These are phyloP conservation scores for Equus przewalskii DNA, from an alignment of 2,113 vertebrate genomes.

Conservation along the genomic window DNA sequence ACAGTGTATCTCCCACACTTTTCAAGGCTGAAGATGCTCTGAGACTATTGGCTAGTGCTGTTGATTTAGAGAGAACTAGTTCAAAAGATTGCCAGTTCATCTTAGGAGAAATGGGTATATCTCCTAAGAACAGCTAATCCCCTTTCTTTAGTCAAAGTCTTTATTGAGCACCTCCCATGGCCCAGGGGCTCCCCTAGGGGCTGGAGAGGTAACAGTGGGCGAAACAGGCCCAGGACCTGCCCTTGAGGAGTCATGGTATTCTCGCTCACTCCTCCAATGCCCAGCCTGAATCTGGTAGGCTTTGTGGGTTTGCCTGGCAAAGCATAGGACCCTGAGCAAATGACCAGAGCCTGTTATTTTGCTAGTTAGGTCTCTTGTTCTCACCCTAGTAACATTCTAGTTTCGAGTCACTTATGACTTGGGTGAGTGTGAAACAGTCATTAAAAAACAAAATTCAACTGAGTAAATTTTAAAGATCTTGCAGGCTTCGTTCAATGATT, in stretches of 20 bases:
- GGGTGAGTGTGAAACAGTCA: background rate
- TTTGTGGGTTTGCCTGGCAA: background rate
- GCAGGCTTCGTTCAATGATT: background rate
- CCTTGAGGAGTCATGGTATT: background rate
- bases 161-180: background rate
- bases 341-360: slow-evolving; percentile 8
- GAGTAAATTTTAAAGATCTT: background rate
- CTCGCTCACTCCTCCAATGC: background rate
- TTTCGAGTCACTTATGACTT: slow-evolving; percentile 15
- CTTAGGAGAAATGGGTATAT: background rate
- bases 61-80: background rate
- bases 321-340: background rate
- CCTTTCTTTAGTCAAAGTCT: background rate
- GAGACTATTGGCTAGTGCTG: background rate
- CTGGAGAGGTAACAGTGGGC: background rate
- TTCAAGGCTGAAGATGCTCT: background rate
- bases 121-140: background rate
- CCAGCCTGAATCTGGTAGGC: background rate
- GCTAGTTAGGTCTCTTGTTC: background rate
- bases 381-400: background rate
- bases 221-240: background rate
- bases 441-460: background rate
- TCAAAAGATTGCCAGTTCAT: background rate
- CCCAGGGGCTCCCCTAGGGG: background rate
- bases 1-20: background rate